Conservation (phyloP, 2,888 invertebrate genomes). For the Lapara coniferarum region DNA sequence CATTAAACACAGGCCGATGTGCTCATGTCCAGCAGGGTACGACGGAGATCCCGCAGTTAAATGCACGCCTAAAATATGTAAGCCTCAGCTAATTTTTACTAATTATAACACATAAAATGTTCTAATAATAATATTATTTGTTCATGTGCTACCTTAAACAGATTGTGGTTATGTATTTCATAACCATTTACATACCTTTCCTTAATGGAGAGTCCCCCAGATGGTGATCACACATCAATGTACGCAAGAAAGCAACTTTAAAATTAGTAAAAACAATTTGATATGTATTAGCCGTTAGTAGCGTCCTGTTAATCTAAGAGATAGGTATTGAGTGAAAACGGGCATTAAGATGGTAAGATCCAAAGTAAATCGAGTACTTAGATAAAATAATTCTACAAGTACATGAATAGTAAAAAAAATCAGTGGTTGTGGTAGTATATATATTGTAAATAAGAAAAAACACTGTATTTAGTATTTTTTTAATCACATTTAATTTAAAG, state of each 20-base stretch:
- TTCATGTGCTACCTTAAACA: slow-evolving; percentile 16
- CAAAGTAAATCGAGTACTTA: not conserved
- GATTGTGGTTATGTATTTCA: not conserved
- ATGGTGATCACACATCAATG: too few relatives aligned
- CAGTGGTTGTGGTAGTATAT: slow-evolving; percentile 11
- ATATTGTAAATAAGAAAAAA: slow-evolving; percentile 8
- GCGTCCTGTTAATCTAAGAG: too few relatives aligned
- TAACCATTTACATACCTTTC: too few relatives aligned
- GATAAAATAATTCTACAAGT: too few relatives aligned
- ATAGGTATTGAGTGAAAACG: not conserved
- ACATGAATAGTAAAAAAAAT: not conserved
- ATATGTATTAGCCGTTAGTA: too few relatives aligned
- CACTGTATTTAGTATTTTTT: slow-evolving; percentile 8
- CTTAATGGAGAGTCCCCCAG: too few relatives aligned
- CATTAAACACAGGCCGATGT: slow-evolving; percentile 92
- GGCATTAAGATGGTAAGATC: not conserved
- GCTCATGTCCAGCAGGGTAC: slow-evolving; percentile 90
- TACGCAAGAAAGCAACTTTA: too few relatives aligned
- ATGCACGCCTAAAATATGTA: slow-evolving; percentile 91
- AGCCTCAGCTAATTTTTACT: slow-evolving; percentile 68
- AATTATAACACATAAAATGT: slow-evolving; percentile 29
- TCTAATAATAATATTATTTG: slow-evolving; percentile 22
- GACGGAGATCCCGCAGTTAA: slow-evolving; percentile 92
- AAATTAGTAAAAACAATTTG: too few relatives aligned
- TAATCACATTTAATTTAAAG: not conserved